A percentile compares a stretch with the other conserved stretches of the same genome.
These are phyloP conservation scores for Morpho achilles DNA, from an alignment of 2,888 invertebrate genomes.

Conservation along the genomic window DNA sequence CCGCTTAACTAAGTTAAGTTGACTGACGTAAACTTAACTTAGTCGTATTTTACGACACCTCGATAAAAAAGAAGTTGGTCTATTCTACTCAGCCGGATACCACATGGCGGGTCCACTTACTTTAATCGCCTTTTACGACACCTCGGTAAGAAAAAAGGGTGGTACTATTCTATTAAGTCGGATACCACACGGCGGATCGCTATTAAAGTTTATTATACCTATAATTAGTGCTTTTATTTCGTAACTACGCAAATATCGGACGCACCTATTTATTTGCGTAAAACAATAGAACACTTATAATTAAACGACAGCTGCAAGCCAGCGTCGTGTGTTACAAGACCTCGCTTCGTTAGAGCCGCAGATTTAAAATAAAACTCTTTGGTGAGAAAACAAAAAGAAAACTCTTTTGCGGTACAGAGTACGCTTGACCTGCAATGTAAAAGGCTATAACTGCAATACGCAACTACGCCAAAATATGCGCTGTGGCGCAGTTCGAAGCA, in stretches of 20 bases:
- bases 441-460: conserved; percentile 35
- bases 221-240: conserved; percentile 23
- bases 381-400: conserved; percentile 62
- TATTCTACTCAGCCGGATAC: too few relatives aligned
- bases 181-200: too few relatives aligned
- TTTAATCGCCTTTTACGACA: too few relatives aligned
- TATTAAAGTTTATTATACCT: conserved; percentile 30
- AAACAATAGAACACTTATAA: conserved; percentile 23
- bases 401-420: conserved; percentile 49
- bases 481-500: conserved; percentile 42
- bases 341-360: conserved; percentile 68
- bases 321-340: conserved; percentile 56
- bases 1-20: too few relatives aligned
- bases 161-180: too few relatives aligned
- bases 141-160: too few relatives aligned
- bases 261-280: conserved; percentile 7
- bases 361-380: conserved; percentile 71
- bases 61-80: too few relatives aligned
- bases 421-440: conserved; percentile 53
- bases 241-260: conserved; percentile 27
- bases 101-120: too few relatives aligned
- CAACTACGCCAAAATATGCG: conserved; percentile 37
- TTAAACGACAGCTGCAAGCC: conserved; percentile 48
- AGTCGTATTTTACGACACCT: too few relatives aligned
- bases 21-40: too few relatives aligned